phyloP scores from a whole-genome alignment of 2,797 vertebrate species.

The Clarias laeviceps region DNA sequence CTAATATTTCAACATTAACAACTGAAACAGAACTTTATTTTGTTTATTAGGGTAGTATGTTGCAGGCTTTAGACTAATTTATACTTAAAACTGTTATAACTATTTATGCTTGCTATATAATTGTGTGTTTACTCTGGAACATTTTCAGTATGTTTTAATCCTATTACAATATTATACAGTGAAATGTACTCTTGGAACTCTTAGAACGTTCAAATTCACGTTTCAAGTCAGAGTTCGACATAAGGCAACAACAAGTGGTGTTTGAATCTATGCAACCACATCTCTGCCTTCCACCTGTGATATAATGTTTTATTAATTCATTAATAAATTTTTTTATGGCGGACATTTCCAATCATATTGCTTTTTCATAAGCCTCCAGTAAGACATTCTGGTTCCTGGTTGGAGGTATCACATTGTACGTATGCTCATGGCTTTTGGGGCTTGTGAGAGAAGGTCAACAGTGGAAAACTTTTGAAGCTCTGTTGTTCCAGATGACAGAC shows the following conservation, averaged over 20 bases:
- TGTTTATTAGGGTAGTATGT: background rate
- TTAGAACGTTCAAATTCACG: background rate
- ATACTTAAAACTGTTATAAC: background rate
- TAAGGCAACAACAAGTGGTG: background rate
- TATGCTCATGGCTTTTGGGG: constrained; percentile 57
- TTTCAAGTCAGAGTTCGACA: background rate
- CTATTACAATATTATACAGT: background rate
- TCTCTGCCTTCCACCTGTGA: background rate
- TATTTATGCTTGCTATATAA: background rate
- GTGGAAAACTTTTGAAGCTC: constrained; percentile 61
- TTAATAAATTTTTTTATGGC: too few species aligned
- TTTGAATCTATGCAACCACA: background rate
- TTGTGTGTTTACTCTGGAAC: background rate
- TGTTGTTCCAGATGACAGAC: constrained; percentile 71
- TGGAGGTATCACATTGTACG: background rate
- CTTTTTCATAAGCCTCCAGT: background rate
- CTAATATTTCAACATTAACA: background rate
- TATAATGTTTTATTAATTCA: background rate
- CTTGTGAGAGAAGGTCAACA: constrained; percentile 68
- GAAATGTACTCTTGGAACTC: background rate
- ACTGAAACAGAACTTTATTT: background rate
- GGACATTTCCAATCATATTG: background rate
- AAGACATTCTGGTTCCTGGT: background rate
- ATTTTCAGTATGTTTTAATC: background rate
- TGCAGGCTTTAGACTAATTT: background rate